These are phyloP conservation scores for Lepidurus arcticus DNA, from an alignment of 1,140 invertebrate species.

Conservation along the genomic window DNA sequence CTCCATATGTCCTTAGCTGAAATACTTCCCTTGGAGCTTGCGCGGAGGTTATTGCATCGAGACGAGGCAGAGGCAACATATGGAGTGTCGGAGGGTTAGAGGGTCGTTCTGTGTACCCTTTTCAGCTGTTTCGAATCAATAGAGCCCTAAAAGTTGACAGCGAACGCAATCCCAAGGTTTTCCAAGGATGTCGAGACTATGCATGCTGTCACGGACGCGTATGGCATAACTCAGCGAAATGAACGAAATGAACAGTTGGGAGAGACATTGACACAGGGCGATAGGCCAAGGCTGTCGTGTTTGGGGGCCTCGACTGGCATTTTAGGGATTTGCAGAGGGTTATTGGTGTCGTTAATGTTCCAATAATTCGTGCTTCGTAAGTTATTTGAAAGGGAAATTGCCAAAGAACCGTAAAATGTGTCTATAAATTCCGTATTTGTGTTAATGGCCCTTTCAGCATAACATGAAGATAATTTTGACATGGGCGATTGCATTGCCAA, in stretches of 20 bases:
- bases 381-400: too few species aligned
- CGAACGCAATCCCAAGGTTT: background rate
- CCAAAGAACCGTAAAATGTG: too few species aligned
- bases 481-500: too few species aligned
- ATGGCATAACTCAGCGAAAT: background rate
- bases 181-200: background rate
- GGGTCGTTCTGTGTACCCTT: background rate
- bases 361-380: too few species aligned
- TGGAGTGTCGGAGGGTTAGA: background rate
- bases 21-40: too few species aligned
- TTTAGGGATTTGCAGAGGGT: too few species aligned
- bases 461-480: too few species aligned
- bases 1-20: too few species aligned
- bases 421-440: too few species aligned
- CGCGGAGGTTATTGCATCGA: too few species aligned
- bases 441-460: too few species aligned
- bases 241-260: conserved; percentile 1
- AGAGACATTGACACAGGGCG: background rate
- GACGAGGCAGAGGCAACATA: background rate
- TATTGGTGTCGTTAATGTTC: too few species aligned
- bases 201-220: background rate
- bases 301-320: background rate
- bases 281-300: background rate
- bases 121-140: conserved; percentile 15
- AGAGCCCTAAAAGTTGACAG: conserved; percentile 2